Evolutionary conservation across 2,888 invertebrate species (phyloP), one percentile per base, ranked within the genome.

Genomic region (Dasysyrphus tricinctus): DNA sequence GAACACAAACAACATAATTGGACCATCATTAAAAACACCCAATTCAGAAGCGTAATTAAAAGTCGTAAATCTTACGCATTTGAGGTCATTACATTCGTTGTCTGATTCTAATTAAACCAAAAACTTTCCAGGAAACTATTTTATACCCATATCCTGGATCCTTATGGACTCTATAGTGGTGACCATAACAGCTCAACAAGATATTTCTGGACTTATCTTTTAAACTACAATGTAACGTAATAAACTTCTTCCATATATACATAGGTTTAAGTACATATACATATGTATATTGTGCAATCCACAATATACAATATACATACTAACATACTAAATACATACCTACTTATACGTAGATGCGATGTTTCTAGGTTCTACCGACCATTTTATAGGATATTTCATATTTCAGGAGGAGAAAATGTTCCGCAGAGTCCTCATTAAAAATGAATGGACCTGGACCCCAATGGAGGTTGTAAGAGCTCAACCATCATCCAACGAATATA

Each of bases 1-100:
- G 56, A 74, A 54, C 47, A 85, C 76, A 54, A 80, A 80, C 54
- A 57, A 61, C 75, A 75, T 81, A 81, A 81, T 86, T 86, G 78
- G 75, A 72, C 42, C 70, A 54, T 81, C 70, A 69, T 78, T n/a
- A 59, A 44, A 49, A 54, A 78, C 39, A 47, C 61, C 51, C 72
- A 65, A 80, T 42, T 65, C 37, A 59, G 39, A 39, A 74, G 54
- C 51, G 78, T 86, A 86, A 86, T 86, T 81, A 86, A 86, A 86
- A 47, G 75, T 69, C 81, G 78, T 86, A 86, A 86, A 86, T 86
- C 86, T 81, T 86, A 82, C 81, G 86, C 81, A 81, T 86, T 78
- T 79, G 72, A 79, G 78, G 47, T 63, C 72, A 79, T 79, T 75
- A 81, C 81, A 70, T 75, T 72, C 19, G 63, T 54, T 72, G 63